These are phyloP conservation scores for Pangasius djambal DNA, from an alignment of 2,797 vertebrate species.

Conservation along the genomic window DNA sequence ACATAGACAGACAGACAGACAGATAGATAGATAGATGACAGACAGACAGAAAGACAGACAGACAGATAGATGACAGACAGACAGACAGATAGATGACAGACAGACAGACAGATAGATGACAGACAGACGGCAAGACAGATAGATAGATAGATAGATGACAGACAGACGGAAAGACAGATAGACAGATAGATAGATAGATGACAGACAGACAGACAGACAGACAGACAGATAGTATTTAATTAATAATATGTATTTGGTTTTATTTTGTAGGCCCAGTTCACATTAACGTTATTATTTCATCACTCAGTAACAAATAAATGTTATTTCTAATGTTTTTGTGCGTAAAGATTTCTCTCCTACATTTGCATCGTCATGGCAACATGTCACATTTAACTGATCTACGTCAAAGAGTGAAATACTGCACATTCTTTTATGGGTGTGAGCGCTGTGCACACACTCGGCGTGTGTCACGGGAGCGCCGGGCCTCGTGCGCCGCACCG, in stretches of 20 bases:
- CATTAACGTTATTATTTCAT: background rate
- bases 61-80: no score
- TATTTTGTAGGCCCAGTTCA: background rate
- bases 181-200: background rate
- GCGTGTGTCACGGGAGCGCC: no score
- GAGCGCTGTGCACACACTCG: background rate
- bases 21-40: no score
- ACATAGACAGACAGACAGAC: no score
- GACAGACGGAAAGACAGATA: no score
- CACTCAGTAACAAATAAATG: background rate
- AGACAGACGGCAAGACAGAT: no score
- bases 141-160: no score
- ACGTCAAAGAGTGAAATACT: background rate
- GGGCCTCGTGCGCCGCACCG: background rate
- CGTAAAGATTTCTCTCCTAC: background rate
- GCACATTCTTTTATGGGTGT: background rate
- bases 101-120: no score
- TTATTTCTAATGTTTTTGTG: background rate
- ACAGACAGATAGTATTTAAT: background rate
- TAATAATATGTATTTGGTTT: background rate
- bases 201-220: no score
- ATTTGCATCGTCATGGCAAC: background rate
- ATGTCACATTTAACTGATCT: background rate
- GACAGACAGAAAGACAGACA: no score
- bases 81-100: no score